Evolutionary conservation across 2,888 invertebrate genomes (phyloP).

Genomic region (Nemotelus nigrinus): DNA sequence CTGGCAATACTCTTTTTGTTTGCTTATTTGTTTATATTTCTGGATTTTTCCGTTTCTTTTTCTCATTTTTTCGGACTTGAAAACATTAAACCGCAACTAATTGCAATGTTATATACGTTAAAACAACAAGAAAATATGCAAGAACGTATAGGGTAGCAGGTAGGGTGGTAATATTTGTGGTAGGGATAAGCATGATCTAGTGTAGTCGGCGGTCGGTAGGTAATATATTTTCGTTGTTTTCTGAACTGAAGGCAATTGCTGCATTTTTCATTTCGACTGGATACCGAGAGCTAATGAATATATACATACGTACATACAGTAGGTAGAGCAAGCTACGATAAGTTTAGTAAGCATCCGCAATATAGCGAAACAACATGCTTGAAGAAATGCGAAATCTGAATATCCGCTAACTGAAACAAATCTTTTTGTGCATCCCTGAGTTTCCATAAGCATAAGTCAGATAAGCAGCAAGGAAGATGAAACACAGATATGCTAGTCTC

Average conservation of each 20-base stretch:
- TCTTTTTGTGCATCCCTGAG: not conserved
- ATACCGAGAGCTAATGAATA: constrained; percentile 2
- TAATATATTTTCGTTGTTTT: constrained; percentile 26
- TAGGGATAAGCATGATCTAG: constrained; percentile 28
- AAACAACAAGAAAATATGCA: constrained; percentile 43
- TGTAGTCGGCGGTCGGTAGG: not conserved
- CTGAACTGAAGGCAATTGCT: constrained; percentile 30
- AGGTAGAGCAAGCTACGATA: not conserved
- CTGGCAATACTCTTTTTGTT: constrained; percentile 42
- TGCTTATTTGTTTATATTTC: constrained; percentile 37
- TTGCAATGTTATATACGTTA: constrained; percentile 48
- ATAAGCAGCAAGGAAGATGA: too few species aligned
- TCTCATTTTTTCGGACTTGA: constrained; percentile 40
- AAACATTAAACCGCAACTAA: constrained; percentile 50
- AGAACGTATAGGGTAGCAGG: constrained; percentile 1
- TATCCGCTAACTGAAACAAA: not conserved
- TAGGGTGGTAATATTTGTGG: not conserved
- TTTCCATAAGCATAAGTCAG: too few species aligned
- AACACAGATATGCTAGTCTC: too few species aligned
- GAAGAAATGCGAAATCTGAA: constrained; percentile 27
- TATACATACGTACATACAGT: not conserved
- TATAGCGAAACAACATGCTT: constrained; percentile 14
- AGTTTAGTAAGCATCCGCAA: constrained; percentile 29
- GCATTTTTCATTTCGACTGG: constrained; percentile 33
- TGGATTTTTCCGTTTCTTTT: constrained; percentile 34